Conservation (phyloP, 2,797 vertebrate genomes). For the Artibeus lituratus region DNA sequence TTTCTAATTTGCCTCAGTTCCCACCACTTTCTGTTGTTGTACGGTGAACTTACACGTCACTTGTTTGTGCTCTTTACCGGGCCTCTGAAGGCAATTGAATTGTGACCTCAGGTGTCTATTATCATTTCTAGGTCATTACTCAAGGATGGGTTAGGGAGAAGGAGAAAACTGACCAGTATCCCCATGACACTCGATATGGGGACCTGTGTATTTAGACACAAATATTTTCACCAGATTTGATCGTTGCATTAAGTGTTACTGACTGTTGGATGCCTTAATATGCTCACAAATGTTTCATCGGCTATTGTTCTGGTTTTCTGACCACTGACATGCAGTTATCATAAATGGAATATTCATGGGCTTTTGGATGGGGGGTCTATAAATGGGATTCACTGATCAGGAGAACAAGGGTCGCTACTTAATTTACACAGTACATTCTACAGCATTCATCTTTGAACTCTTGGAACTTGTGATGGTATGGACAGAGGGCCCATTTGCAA, state of each 20-base stretch:
- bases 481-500: background rate
- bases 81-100: background rate
- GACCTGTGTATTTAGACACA: background rate
- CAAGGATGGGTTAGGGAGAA: background rate
- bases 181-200: background rate
- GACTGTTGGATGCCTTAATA: background rate
- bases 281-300: background rate
- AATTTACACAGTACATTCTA: background rate
- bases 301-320: background rate
- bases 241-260: background rate
- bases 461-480: background rate
- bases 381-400: background rate
- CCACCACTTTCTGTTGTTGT: background rate
- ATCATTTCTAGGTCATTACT: background rate
- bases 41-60: background rate
- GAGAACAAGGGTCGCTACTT: background rate
- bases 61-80: background rate
- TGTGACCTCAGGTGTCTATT: background rate
- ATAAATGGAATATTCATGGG: background rate
- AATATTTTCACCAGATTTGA: background rate
- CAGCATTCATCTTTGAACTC: background rate
- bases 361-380: background rate
- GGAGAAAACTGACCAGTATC: background rate
- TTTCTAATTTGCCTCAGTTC: conserved; percentile 1
- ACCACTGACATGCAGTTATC: background rate